Percentiles rank a stretch among this genome's conserved stretches.
phyloP scores from a whole-genome alignment of 1,140 invertebrate genomes.

The Thaumetopoea pityocampa region DNA sequence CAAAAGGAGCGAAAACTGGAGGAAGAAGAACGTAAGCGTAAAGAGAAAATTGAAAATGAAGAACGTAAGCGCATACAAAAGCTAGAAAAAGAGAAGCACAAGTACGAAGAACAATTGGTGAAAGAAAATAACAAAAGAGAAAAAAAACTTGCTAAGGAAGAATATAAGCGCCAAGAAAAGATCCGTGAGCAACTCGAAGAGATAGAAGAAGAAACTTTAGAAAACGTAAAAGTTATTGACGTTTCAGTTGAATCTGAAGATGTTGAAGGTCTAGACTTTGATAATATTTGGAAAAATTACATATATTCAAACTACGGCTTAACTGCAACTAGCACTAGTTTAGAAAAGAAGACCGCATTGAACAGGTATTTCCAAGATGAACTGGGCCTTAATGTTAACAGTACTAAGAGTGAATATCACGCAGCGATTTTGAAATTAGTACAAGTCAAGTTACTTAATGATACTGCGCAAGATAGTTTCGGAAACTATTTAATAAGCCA shows the following conservation, averaged over 20 bases:
- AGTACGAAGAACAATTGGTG: conserved; percentile 26
- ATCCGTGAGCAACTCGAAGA: conserved; percentile 23
- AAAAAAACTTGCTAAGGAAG: conserved; percentile 24
- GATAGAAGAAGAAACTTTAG: conserved; percentile 18
- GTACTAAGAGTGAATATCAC: conserved; percentile 48
- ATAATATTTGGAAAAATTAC: conserved; percentile 53
- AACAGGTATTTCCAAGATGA: conserved; percentile 49
- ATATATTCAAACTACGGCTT: conserved; percentile 59
- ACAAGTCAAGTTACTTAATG: conserved; percentile 43
- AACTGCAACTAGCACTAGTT: conserved; percentile 33
- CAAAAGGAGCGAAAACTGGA: conserved; percentile 27
- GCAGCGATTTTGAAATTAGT: conserved; percentile 47
- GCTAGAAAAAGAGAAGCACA: conserved; percentile 24
- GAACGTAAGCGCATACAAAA: conserved; percentile 36
- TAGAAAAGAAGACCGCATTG: conserved; percentile 46
- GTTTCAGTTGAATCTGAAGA: conserved; percentile 39
- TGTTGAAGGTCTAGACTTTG: conserved; percentile 37
- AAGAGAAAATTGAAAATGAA: conserved; percentile 34
- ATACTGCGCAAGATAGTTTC: conserved; percentile 31
- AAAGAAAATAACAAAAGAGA: conserved; percentile 21
- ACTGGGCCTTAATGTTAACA: conserved; percentile 44
- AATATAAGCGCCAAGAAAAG: conserved; percentile 28
- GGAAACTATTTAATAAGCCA: conserved; percentile 42
- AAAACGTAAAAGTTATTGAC: conserved; percentile 19
- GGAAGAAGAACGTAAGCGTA: conserved; percentile 25